Evolutionary conservation across 1,140 invertebrate species (phyloP).

Genomic region (Drosophila repleta): DNA sequence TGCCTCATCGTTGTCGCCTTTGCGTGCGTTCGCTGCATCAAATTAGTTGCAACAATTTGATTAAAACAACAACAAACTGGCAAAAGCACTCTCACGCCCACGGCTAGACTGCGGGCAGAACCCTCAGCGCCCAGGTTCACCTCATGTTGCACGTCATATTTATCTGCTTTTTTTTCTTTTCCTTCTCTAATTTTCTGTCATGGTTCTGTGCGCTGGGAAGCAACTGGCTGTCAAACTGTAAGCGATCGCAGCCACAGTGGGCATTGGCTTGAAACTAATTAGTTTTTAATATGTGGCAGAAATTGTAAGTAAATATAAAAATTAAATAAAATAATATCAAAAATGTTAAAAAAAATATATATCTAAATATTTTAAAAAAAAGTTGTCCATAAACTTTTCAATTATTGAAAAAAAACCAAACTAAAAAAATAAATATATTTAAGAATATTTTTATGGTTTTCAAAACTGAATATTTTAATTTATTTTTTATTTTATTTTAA

Average conservation of each 20-base stretch:
- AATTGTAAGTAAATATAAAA: too few relatives aligned
- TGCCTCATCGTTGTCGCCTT: conserved; percentile 3
- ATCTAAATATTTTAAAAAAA: too few relatives aligned
- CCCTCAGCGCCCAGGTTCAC: conserved; percentile 23
- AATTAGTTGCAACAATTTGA: conserved; percentile 70
- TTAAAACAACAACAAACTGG: conserved; percentile 28
- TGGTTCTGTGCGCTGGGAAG: conserved; percentile 40
- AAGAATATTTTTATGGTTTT: too few relatives aligned
- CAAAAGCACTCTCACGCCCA: conserved; percentile 65
- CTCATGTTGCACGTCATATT: conserved; percentile 32
- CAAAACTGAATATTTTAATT: too few relatives aligned
- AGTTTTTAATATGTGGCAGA: too few relatives aligned
- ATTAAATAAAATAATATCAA: not conserved
- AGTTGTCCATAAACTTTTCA: too few relatives aligned
- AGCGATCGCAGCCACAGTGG: conserved; percentile 15
- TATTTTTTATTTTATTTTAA: too few relatives aligned
- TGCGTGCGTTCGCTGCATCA: conserved; percentile 56
- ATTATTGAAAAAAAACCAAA: not conserved
- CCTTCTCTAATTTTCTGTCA: conserved; percentile 21
- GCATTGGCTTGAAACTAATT: not conserved
- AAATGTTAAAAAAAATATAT: not conserved
- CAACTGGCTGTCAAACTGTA: conserved; percentile 36
- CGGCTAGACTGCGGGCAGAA: conserved; percentile 37
- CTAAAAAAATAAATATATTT: not conserved
- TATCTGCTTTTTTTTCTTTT: not conserved